These are phyloP conservation scores for Illadopsis cleaveri DNA, from an alignment of 2,113 vertebrate genomes.

Conservation along the genomic window DNA sequence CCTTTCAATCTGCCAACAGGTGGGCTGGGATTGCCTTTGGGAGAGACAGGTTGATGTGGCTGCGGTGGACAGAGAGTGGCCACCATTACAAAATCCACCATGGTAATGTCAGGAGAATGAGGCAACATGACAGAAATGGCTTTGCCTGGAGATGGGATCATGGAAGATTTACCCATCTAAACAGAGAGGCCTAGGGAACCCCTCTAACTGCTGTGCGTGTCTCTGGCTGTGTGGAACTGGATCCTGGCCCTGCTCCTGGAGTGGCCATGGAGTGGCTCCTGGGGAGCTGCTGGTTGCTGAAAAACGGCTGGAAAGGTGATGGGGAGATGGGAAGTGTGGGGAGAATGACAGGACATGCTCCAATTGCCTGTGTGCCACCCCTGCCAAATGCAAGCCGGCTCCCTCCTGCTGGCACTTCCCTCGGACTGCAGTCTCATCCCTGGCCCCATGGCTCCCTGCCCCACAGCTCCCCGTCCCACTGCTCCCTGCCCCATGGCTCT, in stretches of 20 bases:
- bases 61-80: accelerated
- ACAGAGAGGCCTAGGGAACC: not conserved
- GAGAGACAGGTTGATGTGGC: accelerated
- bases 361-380: not conserved
- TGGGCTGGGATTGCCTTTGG: not conserved
- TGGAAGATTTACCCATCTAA: not conserved
- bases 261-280: not conserved
- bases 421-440: accelerated
- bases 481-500: not conserved
- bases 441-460: not conserved
- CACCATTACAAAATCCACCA: not conserved
- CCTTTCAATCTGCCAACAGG: accelerated
- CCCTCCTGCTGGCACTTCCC: not conserved
- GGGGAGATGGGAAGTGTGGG: not conserved
- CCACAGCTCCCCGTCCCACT: not conserved
- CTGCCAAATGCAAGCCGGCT: not conserved
- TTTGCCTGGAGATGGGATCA: not conserved
- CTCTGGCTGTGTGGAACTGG: not conserved
- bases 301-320: not conserved
- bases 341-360: not conserved
- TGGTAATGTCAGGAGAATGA: not conserved
- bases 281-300: not conserved
- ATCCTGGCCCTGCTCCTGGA: not conserved
- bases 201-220: not conserved
- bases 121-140: not conserved